These are phyloP conservation scores for Cynopterus brachyotis DNA, from an alignment of 2,113 vertebrate species.

Conservation along the genomic window DNA sequence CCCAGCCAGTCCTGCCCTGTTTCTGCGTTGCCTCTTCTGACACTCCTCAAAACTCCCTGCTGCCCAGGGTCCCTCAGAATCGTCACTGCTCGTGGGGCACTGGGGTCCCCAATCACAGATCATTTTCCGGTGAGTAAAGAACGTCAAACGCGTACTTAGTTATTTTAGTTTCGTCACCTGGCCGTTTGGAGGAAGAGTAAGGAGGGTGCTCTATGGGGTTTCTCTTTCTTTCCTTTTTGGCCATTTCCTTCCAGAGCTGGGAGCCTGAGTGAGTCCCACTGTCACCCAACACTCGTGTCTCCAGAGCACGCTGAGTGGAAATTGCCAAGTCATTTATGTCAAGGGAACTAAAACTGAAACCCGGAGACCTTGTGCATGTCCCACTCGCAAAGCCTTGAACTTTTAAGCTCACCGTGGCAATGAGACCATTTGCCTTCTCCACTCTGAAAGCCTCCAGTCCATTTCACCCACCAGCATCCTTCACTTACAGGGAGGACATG, in stretches of 20 bases:
- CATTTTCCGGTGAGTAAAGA: background rate
- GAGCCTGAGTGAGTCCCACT: fast-evolving
- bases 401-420: background rate
- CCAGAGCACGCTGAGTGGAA: background rate
- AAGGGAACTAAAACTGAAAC: background rate
- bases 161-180: background rate
- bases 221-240: background rate
- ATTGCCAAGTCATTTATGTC: background rate
- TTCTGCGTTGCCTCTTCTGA: background rate
- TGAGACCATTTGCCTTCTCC: background rate
- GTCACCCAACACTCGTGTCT: background rate
- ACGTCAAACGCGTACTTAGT: background rate
- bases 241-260: background rate
- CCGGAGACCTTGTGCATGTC: background rate
- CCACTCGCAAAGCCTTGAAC: background rate
- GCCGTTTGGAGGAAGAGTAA: background rate
- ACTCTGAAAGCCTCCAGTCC: background rate
- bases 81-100: background rate
- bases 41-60: background rate
- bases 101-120: no score
- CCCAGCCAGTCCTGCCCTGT: background rate
- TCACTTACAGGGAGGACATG: background rate
- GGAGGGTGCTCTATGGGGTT: fast-evolving
- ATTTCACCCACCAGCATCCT: background rate
- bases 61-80: background rate